phyloP scores from a whole-genome alignment of 2,888 invertebrate species.

The Tipula confusa region DNA sequence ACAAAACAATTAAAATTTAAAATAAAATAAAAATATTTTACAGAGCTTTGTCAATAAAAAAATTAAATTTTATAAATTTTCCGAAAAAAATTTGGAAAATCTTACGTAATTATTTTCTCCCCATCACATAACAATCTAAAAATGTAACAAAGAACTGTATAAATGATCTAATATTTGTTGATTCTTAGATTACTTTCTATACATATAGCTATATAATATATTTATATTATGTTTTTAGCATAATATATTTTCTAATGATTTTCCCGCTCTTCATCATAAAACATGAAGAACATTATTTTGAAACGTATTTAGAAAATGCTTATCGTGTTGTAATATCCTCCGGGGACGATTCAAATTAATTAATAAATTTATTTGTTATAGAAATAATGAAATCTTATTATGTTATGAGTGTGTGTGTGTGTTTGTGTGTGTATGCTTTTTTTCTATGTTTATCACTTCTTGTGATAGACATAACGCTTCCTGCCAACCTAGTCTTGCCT shows the following conservation, averaged over 20 bases:
- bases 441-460: too few relatives aligned
- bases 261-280: too few relatives aligned
- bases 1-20: too few relatives aligned
- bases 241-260: neutral
- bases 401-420: too few relatives aligned
- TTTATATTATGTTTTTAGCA: too few relatives aligned
- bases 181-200: neutral
- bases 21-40: too few relatives aligned
- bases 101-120: neutral
- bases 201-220: neutral
- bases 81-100: neutral
- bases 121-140: neutral
- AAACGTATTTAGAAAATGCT: too few relatives aligned
- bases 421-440: too few relatives aligned
- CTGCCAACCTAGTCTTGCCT: too few relatives aligned
- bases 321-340: constrained; percentile 3
- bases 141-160: neutral
- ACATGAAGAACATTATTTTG: too few relatives aligned
- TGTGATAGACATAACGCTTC: too few relatives aligned
- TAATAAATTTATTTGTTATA: neutral
- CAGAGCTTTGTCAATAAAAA: neutral
- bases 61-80: neutral
- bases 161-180: constrained; percentile 9
- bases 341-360: constrained; percentile 3
- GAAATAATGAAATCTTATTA: neutral